Evolutionary conservation across 37 sponge, comb jelly and placozoan genomes (phyloP), one percentile per base, ranked within the genome.

Genomic region (Bolinopsis microptera): DNA sequence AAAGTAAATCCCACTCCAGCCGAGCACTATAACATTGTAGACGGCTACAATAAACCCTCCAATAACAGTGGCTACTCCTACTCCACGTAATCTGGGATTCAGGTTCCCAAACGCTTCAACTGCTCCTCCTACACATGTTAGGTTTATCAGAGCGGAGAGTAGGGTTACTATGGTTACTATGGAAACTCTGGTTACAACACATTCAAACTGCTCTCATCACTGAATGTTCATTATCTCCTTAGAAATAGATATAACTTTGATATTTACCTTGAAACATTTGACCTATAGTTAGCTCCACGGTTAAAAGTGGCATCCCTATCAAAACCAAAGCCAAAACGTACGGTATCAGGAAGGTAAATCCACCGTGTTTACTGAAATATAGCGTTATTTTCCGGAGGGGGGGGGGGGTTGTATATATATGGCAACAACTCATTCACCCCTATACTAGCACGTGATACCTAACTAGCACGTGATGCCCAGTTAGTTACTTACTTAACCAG

Each of bases 201-300:
- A 67, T 22, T 13, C 68, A 22, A 67, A 67, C 68, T 22, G 13
- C 13, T 67, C 13, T 21, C 18, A 67, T 22, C 13, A 67, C 68
- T 22, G 21, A 22, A 67, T 67, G 13, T 21, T 67, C 18, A 67
- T 67, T 67, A 21, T 22, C 13, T 67, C 18, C 68, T 13, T 67
- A 67, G 13, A 13, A 67, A 22, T 13, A 67, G 13, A 22, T 13
- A 67, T 67, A 48, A 48, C 5, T 48, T 48, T 48, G 61, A n/a
- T n/a, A n/a, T 24, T n/a, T 21, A 72, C 75, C 75, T 72, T 72
- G 75, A 28, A 72, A 72, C 75, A 72, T 72, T 72, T 72, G 75
- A 8, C 75, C 75, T 5, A 72, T 24, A 72, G 31, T 27, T 2
- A 72, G 75, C 25, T 72, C 75, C 26, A 72, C 2, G 31, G 31